Evolutionary conservation across 2,113 vertebrate genomes (phyloP).

Genomic region (Megaceryle maxima): DNA sequence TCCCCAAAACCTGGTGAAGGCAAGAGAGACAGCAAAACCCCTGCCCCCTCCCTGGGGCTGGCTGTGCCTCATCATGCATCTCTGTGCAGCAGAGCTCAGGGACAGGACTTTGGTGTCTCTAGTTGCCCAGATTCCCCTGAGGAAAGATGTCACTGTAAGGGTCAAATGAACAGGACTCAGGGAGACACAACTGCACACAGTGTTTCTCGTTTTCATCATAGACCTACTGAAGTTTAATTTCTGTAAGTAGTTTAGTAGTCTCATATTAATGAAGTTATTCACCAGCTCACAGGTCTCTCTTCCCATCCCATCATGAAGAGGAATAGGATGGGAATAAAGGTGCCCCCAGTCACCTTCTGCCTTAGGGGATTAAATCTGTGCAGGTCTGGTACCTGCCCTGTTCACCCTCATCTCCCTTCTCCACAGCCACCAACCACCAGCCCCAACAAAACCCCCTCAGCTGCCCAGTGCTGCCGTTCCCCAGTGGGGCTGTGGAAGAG

Average conservation of each 20-base stretch:
- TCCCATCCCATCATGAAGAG: background rate
- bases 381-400: background rate
- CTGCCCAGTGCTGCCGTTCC: background rate
- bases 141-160: background rate
- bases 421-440: background rate
- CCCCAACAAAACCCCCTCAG: rapidly evolving
- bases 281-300: background rate
- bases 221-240: background rate
- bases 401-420: background rate
- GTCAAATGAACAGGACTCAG: rapidly evolving
- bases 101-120: background rate
- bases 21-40: background rate
- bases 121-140: rapidly evolving
- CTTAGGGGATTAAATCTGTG: background rate
- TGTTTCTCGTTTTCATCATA: background rate
- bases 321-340: background rate
- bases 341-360: background rate
- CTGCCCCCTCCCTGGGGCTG: rapidly evolving
- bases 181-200: background rate
- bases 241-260: background rate
- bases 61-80: rapidly evolving
- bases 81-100: rapidly evolving
- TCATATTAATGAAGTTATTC: background rate
- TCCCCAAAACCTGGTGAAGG: background rate
- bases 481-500: background rate